Base-by-base conservation (phyloP, 92 coral and sea anemone genomes). In the Zoanthus sansibaricus region DNA sequence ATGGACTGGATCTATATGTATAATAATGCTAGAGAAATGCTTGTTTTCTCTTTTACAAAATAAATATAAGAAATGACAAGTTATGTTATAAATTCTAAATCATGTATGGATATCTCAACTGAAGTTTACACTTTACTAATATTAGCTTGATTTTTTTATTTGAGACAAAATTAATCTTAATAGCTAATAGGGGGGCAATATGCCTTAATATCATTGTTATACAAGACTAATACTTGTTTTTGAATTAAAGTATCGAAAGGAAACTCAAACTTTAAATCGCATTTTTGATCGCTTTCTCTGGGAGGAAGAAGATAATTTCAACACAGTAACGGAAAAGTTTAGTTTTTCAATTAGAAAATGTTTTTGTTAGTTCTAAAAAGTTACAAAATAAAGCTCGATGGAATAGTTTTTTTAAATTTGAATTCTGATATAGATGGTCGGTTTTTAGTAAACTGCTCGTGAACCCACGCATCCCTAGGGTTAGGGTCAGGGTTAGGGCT, bases 181-280 rank as follows among this genome's bases (percentile, higher is more conserved):
- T n/a, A 31, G 4, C 78, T 37, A 37, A 37, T 18, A 31, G 17
- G 13, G 7, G 52, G 55, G 51, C 77, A 45, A 72, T 72, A 72
- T 9, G 25, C 16, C n/a, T 37, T 18, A 17, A 44, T 72, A 44
- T 72, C 77, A 2, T 4, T 11, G 14, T 72, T 52, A 55, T 59
- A 55, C 78, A 42, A 45, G 78, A 16, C 78, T 74, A 74, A 74
- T 74, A 74, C 18, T 74, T 4, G 56, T 48, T 74, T 47, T 74
- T 48, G 51, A 33, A 74, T 47, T 74, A 31, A 47, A 42, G 14
- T 16, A 74, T 25, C 47, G 33, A 74, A 74, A 74, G 46, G 78
- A 59, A 74, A 47, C 47, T 74, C 14, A n/a, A 74, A 18, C 16
- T 42, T 42, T 37, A 20, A 73, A 74, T 30, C 77, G 52, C 16